Evolutionary conservation across 2,888 invertebrate species (phyloP).

Genomic region (Callyntrura guangdongensis): DNA sequence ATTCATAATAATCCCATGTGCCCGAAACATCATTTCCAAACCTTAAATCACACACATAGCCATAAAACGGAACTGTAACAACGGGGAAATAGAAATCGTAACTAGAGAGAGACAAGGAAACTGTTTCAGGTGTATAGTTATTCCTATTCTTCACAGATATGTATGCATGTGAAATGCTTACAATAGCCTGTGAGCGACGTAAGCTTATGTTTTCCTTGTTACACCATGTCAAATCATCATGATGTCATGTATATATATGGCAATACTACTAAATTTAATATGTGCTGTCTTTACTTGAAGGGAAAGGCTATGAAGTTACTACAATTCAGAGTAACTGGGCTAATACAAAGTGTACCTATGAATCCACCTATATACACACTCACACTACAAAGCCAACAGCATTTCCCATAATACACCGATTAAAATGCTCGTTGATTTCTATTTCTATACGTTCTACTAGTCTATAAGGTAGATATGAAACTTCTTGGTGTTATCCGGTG

Average conservation of each 20-base stretch:
- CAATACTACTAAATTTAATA: constrained; percentile 2
- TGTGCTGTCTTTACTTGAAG: constrained; percentile 5
- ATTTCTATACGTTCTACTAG: not conserved
- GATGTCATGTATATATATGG: constrained; percentile 26
- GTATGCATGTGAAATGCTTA: too few species aligned
- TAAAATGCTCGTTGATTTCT: constrained; percentile 22
- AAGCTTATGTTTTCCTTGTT: constrained; percentile 34
- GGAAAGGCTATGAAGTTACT: constrained; percentile 24
- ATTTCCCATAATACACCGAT: constrained; percentile 19
- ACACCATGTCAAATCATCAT: constrained; percentile 59
- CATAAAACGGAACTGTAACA: constrained; percentile 68
- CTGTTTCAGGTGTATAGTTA: constrained; percentile 10
- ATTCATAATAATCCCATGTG: constrained; percentile 75
- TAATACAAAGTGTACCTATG: not conserved
- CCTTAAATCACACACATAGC: constrained; percentile 76
- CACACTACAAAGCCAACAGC: not conserved
- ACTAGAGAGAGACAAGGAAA: constrained; percentile 67
- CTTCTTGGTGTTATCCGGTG: constrained; percentile 22
- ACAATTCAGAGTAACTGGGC: not conserved
- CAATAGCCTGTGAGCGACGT: not conserved
- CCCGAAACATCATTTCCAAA: constrained; percentile 75
- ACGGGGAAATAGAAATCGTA: constrained; percentile 71
- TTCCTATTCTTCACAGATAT: too few species aligned
- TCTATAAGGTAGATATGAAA: not conserved
- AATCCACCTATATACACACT: too few species aligned